Evolutionary conservation across 2,888 invertebrate species (phyloP).

Genomic region (Orthosia gothica): DNA sequence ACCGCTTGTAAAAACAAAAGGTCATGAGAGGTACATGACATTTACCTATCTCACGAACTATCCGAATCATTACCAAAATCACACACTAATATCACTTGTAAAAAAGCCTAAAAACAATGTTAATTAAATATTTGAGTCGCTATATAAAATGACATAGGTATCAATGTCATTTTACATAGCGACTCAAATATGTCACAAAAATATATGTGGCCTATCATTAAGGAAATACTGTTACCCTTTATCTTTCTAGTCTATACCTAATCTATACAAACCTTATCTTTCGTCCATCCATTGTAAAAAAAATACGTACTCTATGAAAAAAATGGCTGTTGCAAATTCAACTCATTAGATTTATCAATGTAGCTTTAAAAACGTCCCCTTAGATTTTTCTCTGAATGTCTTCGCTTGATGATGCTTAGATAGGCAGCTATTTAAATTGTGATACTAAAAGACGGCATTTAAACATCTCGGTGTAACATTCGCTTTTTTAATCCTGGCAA

Average conservation of each 20-base stretch:
- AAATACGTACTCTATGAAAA: not conserved
- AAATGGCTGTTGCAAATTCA: slow-evolving; percentile 11
- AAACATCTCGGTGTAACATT: slow-evolving; percentile 19
- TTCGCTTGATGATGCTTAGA: slow-evolving; percentile 52
- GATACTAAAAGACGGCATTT: slow-evolving; percentile 22
- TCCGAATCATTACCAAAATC: not conserved
- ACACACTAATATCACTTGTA: not conserved
- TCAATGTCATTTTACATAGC: not conserved
- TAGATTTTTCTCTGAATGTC: slow-evolving; percentile 58
- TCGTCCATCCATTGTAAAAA: slow-evolving; percentile 52
- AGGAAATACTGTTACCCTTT: slow-evolving; percentile 10
- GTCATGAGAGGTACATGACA: too few relatives aligned
- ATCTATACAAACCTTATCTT: slow-evolving; percentile 29
- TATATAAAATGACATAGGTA: too few relatives aligned
- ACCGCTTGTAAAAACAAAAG: too few relatives aligned
- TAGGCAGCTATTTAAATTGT: slow-evolving; percentile 52
- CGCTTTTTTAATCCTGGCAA: slow-evolving; percentile 4
- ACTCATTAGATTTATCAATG: slow-evolving; percentile 48
- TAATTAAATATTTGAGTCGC: too few relatives aligned
- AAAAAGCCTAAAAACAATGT: not conserved
- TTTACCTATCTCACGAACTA: not conserved
- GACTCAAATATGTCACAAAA: slow-evolving; percentile 22
- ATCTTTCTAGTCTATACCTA: too few relatives aligned
- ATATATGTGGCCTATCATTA: slow-evolving; percentile 28
- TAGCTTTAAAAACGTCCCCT: slow-evolving; percentile 51